Percentiles rank a stretch among this genome's conserved stretches.
Evolutionary conservation across 2,113 vertebrate genomes (phyloP).

Genomic region (Vicugna pacos): DNA sequence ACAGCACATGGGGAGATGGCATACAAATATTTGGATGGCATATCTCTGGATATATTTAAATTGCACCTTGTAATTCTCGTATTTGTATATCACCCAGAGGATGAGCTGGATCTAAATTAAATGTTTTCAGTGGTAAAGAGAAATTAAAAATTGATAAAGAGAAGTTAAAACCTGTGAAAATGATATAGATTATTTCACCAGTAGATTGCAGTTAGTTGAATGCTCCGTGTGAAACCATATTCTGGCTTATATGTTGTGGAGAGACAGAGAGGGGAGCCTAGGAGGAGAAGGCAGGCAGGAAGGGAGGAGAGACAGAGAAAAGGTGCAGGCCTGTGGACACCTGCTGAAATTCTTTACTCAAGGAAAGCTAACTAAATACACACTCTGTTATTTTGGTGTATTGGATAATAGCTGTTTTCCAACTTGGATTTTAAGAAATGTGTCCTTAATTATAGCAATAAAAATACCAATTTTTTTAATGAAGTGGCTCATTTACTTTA

Average conservation of each 20-base stretch:
- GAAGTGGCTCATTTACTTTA: neutral
- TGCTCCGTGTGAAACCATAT: neutral
- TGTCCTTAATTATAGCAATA: neutral
- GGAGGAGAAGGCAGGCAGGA: neutral
- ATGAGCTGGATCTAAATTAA: constrained; percentile 8
- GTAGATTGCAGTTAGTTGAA: neutral
- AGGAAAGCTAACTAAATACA: neutral
- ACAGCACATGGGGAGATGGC: neutral
- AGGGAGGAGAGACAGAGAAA: neutral
- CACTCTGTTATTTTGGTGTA: neutral
- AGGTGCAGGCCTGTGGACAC: neutral
- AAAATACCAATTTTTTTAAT: neutral
- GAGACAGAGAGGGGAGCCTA: neutral
- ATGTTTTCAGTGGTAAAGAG: neutral
- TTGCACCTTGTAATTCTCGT: neutral
- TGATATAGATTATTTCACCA: neutral
- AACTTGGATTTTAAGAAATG: constrained; percentile 47
- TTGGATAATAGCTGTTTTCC: constrained; percentile 4
- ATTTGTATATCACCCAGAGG: constrained; percentile 28
- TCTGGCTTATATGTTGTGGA: neutral
- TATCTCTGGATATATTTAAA: neutral
- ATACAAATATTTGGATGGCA: neutral
- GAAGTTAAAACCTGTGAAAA: neutral
- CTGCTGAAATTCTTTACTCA: constrained; percentile 13
- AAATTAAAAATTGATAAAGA: constrained; percentile 33